A percentile compares a stretch with the other conserved stretches of the same genome.
These are phyloP conservation scores for Drosophila atroscutellata DNA, from an alignment of 2,888 invertebrate species.

Conservation along the genomic window DNA sequence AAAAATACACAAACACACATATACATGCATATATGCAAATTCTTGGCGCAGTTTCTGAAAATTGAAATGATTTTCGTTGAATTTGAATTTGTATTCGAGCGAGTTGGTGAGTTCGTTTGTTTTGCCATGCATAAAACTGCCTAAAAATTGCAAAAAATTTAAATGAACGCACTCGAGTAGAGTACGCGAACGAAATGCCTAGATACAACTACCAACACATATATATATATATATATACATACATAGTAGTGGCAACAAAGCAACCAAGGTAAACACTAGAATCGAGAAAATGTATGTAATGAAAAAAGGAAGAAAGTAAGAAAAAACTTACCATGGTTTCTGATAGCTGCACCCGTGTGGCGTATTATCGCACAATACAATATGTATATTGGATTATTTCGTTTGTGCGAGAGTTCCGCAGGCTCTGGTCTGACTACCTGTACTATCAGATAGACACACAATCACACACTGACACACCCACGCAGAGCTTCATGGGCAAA, in stretches of 20 bases:
- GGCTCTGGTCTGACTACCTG: slow-evolving; percentile 32
- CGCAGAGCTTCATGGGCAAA: slow-evolving; percentile 1
- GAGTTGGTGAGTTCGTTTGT: slow-evolving; percentile 63
- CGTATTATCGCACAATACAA: slow-evolving; percentile 79
- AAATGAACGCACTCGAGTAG: slow-evolving; percentile 68
- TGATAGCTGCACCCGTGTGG: slow-evolving; percentile 18
- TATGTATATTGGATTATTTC: slow-evolving; percentile 80
- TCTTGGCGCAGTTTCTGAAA: slow-evolving; percentile 49
- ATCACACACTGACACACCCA: not conserved
- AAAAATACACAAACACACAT: not conserved
- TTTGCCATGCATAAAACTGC: slow-evolving; percentile 72
- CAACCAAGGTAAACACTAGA: slow-evolving; percentile 38
- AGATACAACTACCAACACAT: slow-evolving; percentile 14
- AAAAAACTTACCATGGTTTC: slow-evolving; percentile 18
- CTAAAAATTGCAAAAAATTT: slow-evolving; percentile 77
- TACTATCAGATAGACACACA: slow-evolving; percentile 14
- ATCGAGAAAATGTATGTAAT: slow-evolving; percentile 27
- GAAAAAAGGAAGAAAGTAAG: slow-evolving; percentile 23
- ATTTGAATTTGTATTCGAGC: slow-evolving; percentile 62
- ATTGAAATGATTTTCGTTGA: slow-evolving; percentile 76
- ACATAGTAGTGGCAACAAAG: slow-evolving; percentile 34
- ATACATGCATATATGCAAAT: slow-evolving; percentile 56
- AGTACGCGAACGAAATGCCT: slow-evolving; percentile 29
- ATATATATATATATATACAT: not conserved
- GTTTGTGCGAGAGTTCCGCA: slow-evolving; percentile 61